These are phyloP conservation scores for Volucella zonaria DNA, from an alignment of 2,888 invertebrate species.

Conservation along the genomic window DNA sequence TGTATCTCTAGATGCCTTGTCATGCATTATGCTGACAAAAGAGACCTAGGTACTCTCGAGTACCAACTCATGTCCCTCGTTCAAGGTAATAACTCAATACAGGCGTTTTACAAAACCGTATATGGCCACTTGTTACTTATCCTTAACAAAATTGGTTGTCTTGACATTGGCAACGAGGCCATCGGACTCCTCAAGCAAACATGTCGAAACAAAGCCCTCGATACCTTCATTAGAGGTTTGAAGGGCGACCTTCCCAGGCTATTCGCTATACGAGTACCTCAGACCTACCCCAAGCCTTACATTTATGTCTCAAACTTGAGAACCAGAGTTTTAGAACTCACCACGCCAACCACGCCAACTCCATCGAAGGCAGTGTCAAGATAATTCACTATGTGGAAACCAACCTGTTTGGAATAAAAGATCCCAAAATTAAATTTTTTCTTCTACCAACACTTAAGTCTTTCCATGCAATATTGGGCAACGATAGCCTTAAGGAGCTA, in stretches of 20 bases:
- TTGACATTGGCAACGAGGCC: not conserved
- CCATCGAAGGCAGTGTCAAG: too few species aligned
- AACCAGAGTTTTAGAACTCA: not conserved
- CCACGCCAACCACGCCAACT: not conserved
- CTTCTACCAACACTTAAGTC: too few species aligned
- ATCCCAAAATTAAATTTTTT: too few species aligned
- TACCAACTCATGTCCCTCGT: conserved; percentile 1
- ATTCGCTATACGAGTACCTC: not conserved
- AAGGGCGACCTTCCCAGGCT: conserved; percentile 17
- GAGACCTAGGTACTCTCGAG: conserved; percentile 2
- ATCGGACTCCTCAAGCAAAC: conserved; percentile 2
- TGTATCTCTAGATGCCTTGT: not conserved
- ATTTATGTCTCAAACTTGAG: not conserved
- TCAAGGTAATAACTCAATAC: conserved; percentile 15
- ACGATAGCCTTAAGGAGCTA: too few species aligned
- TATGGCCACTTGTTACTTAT: conserved; percentile 10
- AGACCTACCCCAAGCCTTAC: conserved; percentile 7
- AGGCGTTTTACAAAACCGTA: conserved; percentile 8
- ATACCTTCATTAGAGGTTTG: conserved; percentile 11
- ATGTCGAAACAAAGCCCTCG: conserved; percentile 17
- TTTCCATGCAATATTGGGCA: too few species aligned
- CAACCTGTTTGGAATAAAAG: too few species aligned
- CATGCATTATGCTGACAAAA: conserved; percentile 14
- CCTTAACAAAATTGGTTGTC: not conserved
- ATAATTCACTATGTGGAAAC: too few species aligned